phyloP scores from a whole-genome alignment of 2,888 invertebrate species.

The Conchocele bisecta region DNA sequence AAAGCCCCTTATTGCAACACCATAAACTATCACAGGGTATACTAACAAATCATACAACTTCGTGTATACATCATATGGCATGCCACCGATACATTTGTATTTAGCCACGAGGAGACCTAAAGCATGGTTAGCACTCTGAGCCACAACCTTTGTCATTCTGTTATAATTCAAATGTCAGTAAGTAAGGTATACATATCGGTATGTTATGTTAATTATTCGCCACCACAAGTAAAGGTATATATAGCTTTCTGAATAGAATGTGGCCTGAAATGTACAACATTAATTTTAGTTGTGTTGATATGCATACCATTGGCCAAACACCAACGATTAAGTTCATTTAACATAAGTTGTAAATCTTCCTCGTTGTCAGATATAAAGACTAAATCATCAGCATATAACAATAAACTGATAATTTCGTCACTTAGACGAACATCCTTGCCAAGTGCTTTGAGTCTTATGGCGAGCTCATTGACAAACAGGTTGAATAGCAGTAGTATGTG shows the following conservation, averaged over 20 bases:
- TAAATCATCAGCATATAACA: slow-evolving; percentile 45
- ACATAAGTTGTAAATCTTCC: slow-evolving; percentile 32
- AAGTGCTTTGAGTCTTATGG: not conserved
- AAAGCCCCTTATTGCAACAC: slow-evolving; percentile 30
- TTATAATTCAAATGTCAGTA: slow-evolving; percentile 32
- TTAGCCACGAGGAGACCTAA: slow-evolving; percentile 43
- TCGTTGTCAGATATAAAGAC: slow-evolving; percentile 35
- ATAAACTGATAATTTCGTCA: slow-evolving; percentile 7
- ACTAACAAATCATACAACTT: slow-evolving; percentile 44
- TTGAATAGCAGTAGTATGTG: slow-evolving; percentile 25
- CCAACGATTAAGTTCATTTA: slow-evolving; percentile 41
- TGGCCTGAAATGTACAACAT: slow-evolving; percentile 48
- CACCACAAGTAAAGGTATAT: slow-evolving; percentile 35
- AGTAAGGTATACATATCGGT: slow-evolving; percentile 34
- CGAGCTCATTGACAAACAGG: slow-evolving; percentile 20
- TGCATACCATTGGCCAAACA: slow-evolving; percentile 30
- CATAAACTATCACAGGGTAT: slow-evolving; percentile 41
- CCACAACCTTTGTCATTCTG: slow-evolving; percentile 29
- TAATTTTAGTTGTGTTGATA: slow-evolving; percentile 48
- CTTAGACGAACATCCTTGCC: not conserved
- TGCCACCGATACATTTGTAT: slow-evolving; percentile 38
- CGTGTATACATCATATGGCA: slow-evolving; percentile 33
- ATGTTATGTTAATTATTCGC: slow-evolving; percentile 19
- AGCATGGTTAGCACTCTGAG: slow-evolving; percentile 42
- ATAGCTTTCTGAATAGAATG: slow-evolving; percentile 1